phyloP scores from a whole-genome alignment of 2,113 vertebrate genomes.

The Neodon shergylaensis region DNA sequence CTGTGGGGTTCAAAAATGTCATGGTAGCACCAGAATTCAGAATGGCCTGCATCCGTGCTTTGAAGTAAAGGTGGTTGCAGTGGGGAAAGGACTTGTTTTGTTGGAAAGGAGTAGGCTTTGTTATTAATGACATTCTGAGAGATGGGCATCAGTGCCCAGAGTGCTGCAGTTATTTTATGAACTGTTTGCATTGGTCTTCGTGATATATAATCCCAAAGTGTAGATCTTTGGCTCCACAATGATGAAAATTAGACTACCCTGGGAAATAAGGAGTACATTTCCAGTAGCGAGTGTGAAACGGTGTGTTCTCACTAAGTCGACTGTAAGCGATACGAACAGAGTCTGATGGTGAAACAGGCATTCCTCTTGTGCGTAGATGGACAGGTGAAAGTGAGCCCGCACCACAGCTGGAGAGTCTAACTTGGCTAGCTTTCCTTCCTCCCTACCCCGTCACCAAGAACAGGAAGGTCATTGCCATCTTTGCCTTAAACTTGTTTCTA shows the following conservation, averaged over 20 bases:
- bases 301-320: neutral
- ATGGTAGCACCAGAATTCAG: conserved; percentile 1
- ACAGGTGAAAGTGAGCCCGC: neutral
- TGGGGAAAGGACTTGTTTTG: neutral
- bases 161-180: neutral
- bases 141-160: neutral
- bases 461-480: neutral
- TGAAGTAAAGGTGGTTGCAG: neutral
- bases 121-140: neutral
- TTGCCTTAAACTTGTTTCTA: neutral
- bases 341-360: neutral
- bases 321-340: neutral
- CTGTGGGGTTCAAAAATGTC: neutral
- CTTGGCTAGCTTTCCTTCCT: neutral
- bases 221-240: neutral
- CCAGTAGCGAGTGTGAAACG: neutral
- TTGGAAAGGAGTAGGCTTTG: neutral
- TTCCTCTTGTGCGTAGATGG: neutral
- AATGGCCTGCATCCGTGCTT: neutral
- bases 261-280: neutral
- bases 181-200: conserved; percentile 3
- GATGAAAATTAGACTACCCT: conserved; percentile 27
- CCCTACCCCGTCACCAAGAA: neutral
- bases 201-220: neutral
- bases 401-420: neutral